Evolutionary conservation across 2,797 vertebrate genomes (phyloP), one percentile per base, ranked within the genome.

Genomic region (Poeciliopsis paucimaculata): DNA sequence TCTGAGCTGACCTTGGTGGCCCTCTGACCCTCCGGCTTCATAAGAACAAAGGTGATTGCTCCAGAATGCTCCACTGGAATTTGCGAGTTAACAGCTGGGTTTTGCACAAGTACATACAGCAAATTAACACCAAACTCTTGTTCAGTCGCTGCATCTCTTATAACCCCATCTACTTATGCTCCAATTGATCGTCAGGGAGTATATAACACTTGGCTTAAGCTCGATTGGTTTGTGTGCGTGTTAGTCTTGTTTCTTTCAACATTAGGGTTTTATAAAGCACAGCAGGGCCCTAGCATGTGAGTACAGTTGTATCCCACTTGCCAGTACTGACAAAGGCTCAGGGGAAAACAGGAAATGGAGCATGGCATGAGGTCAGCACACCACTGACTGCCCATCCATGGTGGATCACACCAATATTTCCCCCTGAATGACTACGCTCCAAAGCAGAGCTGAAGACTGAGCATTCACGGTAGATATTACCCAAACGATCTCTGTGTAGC

Each of bases 261-360:
- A 68, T 39, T 68, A 15, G 39, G 23, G 39, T 70, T 70, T 70
- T 70, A 43, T 26, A n/a, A 70, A 70, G 23, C 10, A 70, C 23
- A 71, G 31, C 43, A 45, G 41, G 20, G 8, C 12, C 16, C 26
- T n/a, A 71, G 43, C 68, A 46, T 16, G 3, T 45, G 46, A 83
- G 49, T 31, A 39, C 75, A 73, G 77, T 28, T 75, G 77, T 81
- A 89, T 55, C 76, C 71, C 72, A 12, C 18, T 64, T 26, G 23
- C 45, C 16, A 13, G 45, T 85, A 78, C 90, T 91, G 87, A 91
- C 85, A 87, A 79, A 78, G 75, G 86, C 89, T 84, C 91, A 83
- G 83, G 85, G 86, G 92, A 86, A 88, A 90, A 91, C 89, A 93
- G 90, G 90, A 93, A 93, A 92, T 92, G 89, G 87, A 91, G 89